phyloP scores from a whole-genome alignment of 2,888 invertebrate genomes.

The Meiosimyza decipiens region DNA sequence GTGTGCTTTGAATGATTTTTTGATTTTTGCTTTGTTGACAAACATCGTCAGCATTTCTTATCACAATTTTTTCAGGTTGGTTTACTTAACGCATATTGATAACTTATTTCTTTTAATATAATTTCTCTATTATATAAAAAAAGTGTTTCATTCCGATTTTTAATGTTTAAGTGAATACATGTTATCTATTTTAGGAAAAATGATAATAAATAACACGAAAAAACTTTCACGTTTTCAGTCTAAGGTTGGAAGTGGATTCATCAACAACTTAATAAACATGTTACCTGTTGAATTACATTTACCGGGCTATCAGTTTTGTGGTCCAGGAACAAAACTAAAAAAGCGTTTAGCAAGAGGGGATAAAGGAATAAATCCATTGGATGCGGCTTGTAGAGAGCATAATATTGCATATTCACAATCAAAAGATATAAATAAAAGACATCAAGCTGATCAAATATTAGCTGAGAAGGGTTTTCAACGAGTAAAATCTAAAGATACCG shows the following conservation, averaged over 20 bases:
- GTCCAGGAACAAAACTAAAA: too few species aligned
- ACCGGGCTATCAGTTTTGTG: neutral
- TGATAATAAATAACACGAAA: neutral
- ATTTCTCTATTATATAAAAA: too few species aligned
- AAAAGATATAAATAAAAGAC: neutral
- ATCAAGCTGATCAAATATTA: constrained; percentile 33
- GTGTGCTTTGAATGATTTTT: too few species aligned
- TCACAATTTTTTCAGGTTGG: too few species aligned
- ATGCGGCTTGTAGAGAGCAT: neutral
- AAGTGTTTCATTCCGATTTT: too few species aligned
- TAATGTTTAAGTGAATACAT: neutral
- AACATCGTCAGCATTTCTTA: too few species aligned
- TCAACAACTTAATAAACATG: constrained; percentile 1
- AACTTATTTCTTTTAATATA: too few species aligned
- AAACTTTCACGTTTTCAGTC: neutral
- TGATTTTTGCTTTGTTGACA: too few species aligned
- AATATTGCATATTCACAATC: neutral
- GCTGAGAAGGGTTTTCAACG: constrained; percentile 33
- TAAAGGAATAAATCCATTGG: too few species aligned
- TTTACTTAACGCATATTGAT: too few species aligned
- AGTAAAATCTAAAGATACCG: constrained; percentile 17
- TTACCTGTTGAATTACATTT: neutral
- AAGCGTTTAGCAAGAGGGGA: too few species aligned
- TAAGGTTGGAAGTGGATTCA: constrained; percentile 27
- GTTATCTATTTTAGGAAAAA: neutral